Conservation (phyloP, 2,797 vertebrate genomes). For the Antennarius maculatus region DNA sequence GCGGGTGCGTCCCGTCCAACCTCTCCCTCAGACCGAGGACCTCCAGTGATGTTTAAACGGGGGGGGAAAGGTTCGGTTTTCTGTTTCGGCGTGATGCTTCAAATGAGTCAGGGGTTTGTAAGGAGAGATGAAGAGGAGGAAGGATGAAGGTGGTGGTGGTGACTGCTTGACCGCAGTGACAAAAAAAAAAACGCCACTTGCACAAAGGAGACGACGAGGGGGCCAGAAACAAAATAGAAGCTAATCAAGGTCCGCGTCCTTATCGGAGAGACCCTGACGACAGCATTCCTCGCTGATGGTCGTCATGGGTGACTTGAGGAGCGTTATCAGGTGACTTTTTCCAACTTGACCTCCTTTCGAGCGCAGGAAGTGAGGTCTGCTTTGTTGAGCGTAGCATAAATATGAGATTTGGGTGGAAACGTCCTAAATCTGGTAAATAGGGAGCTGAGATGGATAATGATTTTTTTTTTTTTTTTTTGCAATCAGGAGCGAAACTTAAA, state of each 20-base stretch:
- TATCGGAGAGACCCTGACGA: conserved; percentile 2
- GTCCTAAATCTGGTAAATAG: conserved; percentile 25
- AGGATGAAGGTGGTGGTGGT: conserved; percentile 4
- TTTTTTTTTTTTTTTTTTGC: conserved; percentile 38
- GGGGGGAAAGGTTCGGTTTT: conserved; percentile 16
- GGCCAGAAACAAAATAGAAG: conserved; percentile 31
- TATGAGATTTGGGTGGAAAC: conserved; percentile 12
- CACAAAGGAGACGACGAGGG: conserved; percentile 2
- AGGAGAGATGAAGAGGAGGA: neutral
- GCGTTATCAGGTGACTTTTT: conserved; percentile 19
- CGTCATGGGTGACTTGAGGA: neutral
- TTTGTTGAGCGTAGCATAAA: conserved; percentile 57
- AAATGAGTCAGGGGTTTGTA: conserved; percentile 32
- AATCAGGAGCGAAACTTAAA: conserved; percentile 55
- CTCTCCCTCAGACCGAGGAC: conserved; percentile 88
- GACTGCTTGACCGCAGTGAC: conserved; percentile 17
- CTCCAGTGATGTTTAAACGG: conserved; percentile 89
- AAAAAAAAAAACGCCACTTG: conserved; percentile 1
- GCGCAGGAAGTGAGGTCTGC: conserved; percentile 23
- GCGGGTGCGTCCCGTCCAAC: conserved; percentile 85
- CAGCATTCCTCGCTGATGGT: neutral
- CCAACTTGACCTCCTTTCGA: conserved; percentile 24
- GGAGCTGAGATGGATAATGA: conserved; percentile 47
- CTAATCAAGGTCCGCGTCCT: conserved; percentile 30
- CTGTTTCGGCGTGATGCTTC: conserved; percentile 26